Base-by-base conservation (phyloP, 2,113 vertebrate genomes). In the Thamnophis sirtalis region DNA sequence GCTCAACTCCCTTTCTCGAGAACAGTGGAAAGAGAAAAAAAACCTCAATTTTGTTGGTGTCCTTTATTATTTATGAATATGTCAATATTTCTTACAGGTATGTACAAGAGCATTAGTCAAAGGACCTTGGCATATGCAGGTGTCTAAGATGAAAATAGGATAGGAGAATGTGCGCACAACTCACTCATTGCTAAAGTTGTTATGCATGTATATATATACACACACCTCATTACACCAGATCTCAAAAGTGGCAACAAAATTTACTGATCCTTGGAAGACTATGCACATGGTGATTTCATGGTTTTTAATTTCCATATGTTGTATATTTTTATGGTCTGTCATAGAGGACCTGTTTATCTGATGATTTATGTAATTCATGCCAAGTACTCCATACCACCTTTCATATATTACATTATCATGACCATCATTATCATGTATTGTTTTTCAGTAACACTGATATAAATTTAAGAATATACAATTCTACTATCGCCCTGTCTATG, bases 1-100 rank as follows among this genome's bases (percentile, higher is more conserved):
- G 21, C 19, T 89, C 94, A 94, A 93, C 86, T 68, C 56, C 94
- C 48, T 56, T 87, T 5, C 22, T 88, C 56, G 21, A 19, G 60
- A 5, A 56, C 63, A 68, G 33, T 0, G 0, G 4, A 43, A 68
- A 17, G 84, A 60, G 50, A 10, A 5, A 0, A 4, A 51, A 15
- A 93, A n/a, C 43, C n/a, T 90, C 53, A 0, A 0, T 80, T 68
- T 93, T 91, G 55, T 93, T 92, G 56, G 53, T 89, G 80, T 21
- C 7, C 13, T 60, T 56, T 15, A 0, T 0, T 89, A 87, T 94
- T 95, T 92, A 89, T 0, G 0, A 86, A 56, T 87, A 86, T 19
- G 85, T 87, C 5, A 7, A 94, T 60, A 8, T 22, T 7, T 15
- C 91, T 38, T 84, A 5, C 43, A 49, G 43, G 33, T 21, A 19